Conservation (phyloP, 2,113 vertebrate genomes). For the Alosa alosa region DNA sequence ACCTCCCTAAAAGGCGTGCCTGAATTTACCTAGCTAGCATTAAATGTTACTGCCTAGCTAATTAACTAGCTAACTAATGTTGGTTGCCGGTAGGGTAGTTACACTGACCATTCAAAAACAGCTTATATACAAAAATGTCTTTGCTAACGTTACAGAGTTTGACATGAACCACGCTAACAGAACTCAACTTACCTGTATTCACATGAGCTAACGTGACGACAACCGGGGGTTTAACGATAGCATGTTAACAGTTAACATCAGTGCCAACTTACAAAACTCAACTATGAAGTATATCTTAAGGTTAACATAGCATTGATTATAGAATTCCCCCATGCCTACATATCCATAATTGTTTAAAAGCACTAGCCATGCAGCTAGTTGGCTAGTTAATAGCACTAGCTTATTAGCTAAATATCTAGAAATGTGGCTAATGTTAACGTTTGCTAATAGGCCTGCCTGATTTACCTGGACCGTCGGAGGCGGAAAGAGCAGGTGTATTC, state of each 20-base stretch:
- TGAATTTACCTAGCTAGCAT: background rate
- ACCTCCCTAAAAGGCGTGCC: background rate
- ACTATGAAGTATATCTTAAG: background rate
- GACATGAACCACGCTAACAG: background rate
- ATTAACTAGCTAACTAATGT: background rate
- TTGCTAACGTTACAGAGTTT: background rate
- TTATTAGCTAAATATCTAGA: background rate
- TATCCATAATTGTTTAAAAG: background rate
- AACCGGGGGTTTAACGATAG: background rate
- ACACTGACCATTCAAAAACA: background rate
- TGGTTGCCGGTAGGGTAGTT: background rate
- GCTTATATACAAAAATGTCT: background rate
- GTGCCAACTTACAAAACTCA: background rate
- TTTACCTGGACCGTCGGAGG: slow-evolving; percentile 92
- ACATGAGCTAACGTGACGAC: background rate
- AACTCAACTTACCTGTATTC: background rate
- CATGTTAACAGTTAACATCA: background rate
- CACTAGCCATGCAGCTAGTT: background rate
- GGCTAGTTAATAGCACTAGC: background rate
- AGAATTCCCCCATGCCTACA: background rate
- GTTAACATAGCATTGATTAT: background rate
- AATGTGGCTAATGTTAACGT: background rate
- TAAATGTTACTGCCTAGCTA: background rate
- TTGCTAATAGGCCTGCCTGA: slow-evolving; percentile 58
- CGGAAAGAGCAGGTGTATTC: slow-evolving; percentile 89